Evolutionary conservation across 2,888 invertebrate species (phyloP), one percentile per base, ranked within the genome.

Genomic region (Nymphalis urticae): DNA sequence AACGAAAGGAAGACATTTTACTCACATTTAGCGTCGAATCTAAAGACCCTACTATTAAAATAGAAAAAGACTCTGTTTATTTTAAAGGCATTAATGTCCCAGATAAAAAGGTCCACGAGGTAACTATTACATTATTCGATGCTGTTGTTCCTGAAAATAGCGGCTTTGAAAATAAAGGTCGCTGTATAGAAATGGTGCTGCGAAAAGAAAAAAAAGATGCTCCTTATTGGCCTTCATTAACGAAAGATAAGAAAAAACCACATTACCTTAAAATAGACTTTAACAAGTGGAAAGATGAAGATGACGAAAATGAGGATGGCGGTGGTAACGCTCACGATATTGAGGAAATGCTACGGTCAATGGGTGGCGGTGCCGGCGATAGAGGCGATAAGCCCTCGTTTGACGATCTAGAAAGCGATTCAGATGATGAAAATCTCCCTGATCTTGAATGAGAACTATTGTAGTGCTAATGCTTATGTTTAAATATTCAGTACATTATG

Each of bases 181-280:
- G 96, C 83, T 95, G 95, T 84, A 94, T 96, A 85, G 96, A 96
- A 93, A 94, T 96, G 88, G 87, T 96, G 75, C 94, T 97, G 77
- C 92, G 93, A 75, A 97, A 96, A 94, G 94, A 94, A 92, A 91
- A 89, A 93, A 95, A 90, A 89, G 94, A 87, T 62, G 96, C 96
- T 71, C 94, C 97, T 1, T 98, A 95, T 86, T 99, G 98, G 98
- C 96, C 97, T 65, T 94, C 96, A 75, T 92, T 98, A 77, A 96
- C 97, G 68, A 97, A 96, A 85, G 97, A 97, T 79, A 96, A 95
- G 81, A 96, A 95, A 87, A 98, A 98, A 92, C 95, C 96, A 79
- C 98, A 98, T 86, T 99, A 98, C 96, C 94, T 99, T 79, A 99
- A 98, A 93, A 96, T 98, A 79, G 99, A 99, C 86, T 99, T 99